These are phyloP conservation scores for Acrobasis suavella DNA, from an alignment of 2,888 invertebrate genomes.

Conservation along the genomic window DNA sequence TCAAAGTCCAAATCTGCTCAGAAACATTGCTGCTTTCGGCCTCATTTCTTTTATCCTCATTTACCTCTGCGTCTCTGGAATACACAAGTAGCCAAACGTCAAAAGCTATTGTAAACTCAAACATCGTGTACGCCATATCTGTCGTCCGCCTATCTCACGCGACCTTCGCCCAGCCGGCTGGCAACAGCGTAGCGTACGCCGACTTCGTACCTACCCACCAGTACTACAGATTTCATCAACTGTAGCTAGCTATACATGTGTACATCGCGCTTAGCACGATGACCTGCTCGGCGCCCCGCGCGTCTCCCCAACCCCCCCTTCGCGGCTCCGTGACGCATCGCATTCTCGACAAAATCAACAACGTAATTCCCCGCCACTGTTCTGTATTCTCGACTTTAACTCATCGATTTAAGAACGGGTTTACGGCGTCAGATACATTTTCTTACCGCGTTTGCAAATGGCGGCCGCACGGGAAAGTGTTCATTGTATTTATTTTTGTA, in stretches of 20 bases:
- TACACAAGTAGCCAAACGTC: conserved; percentile 12
- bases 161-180: conserved; percentile 75
- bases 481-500: conserved; percentile 70
- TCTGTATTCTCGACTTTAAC: conserved; percentile 42
- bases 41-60: not conserved
- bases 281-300: conserved; percentile 60
- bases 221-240: conserved; percentile 57
- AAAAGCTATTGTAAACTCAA: conserved; percentile 16
- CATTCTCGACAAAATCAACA: conserved; percentile 43
- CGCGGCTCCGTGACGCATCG: conserved; percentile 70
- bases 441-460: conserved; percentile 43
- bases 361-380: conserved; percentile 40
- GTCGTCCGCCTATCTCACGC: conserved; percentile 34
- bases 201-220: conserved; percentile 43
- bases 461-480: conserved; percentile 63
- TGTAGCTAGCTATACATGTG: conserved; percentile 48
- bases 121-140: conserved; percentile 21
- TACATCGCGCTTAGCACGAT: conserved; percentile 65
- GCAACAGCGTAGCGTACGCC: conserved; percentile 69
- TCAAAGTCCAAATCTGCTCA: not conserved
- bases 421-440: conserved; percentile 29
- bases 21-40: not conserved
- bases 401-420: conserved; percentile 36
- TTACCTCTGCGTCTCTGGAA: not conserved
- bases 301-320: conserved; percentile 37